Conservation (phyloP, 2,888 invertebrate species). For the Falcaria lacertinaria region DNA sequence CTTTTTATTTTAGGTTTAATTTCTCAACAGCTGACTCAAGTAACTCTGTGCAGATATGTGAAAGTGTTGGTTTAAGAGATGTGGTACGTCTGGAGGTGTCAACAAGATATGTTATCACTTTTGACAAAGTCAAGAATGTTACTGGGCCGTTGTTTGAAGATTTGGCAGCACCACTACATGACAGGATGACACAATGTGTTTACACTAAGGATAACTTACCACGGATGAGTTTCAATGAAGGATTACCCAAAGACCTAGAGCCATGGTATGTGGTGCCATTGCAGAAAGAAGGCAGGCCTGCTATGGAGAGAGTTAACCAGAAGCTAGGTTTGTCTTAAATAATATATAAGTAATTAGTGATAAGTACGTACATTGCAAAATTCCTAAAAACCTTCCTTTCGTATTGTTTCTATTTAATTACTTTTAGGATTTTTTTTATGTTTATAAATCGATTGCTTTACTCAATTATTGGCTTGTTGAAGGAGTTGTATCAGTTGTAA, state of each 20-base stretch:
- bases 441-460: no score
- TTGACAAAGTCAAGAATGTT: constrained; percentile 52
- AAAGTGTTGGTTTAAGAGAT: constrained; percentile 87
- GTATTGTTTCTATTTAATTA: no score
- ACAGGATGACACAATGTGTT: constrained; percentile 95
- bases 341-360: no score
- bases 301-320: constrained; percentile 89
- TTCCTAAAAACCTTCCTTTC: no score
- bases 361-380: no score
- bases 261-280: constrained; percentile 92
- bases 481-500: no score
- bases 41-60: constrained; percentile 96
- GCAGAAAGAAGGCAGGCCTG: constrained; percentile 85
- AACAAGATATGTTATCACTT: constrained; percentile 85
- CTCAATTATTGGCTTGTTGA: no score
- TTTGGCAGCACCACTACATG: constrained; percentile 85
- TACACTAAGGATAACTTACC: constrained; percentile 85
- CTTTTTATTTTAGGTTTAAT: constrained; percentile 84
- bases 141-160: constrained; percentile 54
- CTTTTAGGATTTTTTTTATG: no score
- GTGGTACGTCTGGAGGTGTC: constrained; percentile 91
- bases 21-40: constrained; percentile 98
- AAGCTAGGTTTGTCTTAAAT: constrained; percentile 85
- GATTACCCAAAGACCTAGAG: constrained; percentile 81
- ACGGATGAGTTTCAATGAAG: constrained; percentile 83